These are phyloP conservation scores for Clupea harengus DNA, from an alignment of 2,113 vertebrate species.

Conservation along the genomic window DNA sequence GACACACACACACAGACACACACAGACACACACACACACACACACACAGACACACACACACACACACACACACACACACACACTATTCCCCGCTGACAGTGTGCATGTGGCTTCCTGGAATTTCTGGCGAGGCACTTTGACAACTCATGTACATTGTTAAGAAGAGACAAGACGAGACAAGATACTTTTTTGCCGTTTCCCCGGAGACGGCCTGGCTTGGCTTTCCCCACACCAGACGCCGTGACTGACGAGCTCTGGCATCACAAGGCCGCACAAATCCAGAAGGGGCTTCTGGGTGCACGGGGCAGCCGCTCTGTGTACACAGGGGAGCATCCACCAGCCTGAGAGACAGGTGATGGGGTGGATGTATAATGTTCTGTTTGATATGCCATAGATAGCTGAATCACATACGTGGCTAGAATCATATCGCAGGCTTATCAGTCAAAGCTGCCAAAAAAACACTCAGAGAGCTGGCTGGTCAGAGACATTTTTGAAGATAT, in stretches of 20 bases:
- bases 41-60: not conserved
- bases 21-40: not conserved
- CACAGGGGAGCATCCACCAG: constrained; percentile 35
- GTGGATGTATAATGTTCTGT: constrained; percentile 44
- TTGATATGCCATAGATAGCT: constrained; percentile 43
- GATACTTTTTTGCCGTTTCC: not conserved
- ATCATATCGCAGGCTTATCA: constrained; percentile 27
- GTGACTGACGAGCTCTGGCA: constrained; percentile 41
- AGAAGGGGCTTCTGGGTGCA: constrained; percentile 11
- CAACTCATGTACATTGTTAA: not conserved
- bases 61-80: constrained; percentile 11
- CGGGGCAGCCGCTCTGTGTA: not conserved
- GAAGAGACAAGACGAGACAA: not conserved
- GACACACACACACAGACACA: not conserved
- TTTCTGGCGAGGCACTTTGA: not conserved
- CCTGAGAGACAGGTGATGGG: constrained; percentile 31
- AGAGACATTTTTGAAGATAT: constrained; percentile 2
- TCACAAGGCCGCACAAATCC: constrained; percentile 13
- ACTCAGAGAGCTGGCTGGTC: not conserved
- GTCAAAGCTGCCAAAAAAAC: constrained; percentile 21
- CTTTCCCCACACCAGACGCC: not conserved
- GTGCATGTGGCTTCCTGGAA: not conserved
- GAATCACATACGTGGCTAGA: constrained; percentile 33
- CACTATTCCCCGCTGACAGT: not conserved
- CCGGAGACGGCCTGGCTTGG: not conserved